Evolutionary conservation across 1,140 invertebrate species (phyloP).

Genomic region (Leucophenga varia): DNA sequence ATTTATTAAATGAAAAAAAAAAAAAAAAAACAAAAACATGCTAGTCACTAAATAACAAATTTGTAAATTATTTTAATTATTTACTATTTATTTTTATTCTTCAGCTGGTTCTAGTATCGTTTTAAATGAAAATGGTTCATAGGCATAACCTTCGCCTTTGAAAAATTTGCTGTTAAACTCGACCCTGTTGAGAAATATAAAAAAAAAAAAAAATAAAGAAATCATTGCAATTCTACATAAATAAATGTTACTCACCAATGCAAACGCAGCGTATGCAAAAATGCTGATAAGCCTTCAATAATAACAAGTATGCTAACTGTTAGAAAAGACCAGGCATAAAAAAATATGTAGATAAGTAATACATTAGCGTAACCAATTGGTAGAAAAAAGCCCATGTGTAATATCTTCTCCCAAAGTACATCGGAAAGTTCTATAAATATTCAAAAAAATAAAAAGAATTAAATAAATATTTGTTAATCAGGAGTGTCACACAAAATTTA

Average conservation of each 20-base stretch:
- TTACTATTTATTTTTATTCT: no score
- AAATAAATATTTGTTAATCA: no score
- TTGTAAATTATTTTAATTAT: no score
- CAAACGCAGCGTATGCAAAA: constrained; percentile 94
- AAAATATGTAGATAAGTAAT: constrained; percentile 71
- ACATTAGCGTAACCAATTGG: constrained; percentile 16
- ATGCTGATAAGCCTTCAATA: constrained; percentile 98
- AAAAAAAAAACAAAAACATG: no score
- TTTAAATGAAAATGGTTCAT: constrained; percentile 93
- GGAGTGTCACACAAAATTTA: no score
- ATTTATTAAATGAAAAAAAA: no score
- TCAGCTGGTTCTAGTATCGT: constrained; percentile 66
- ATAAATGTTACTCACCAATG: no score
- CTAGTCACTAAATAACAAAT: no score
- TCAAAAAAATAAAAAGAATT: no score
- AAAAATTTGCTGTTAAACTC: constrained; percentile 99
- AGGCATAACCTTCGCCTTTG: constrained; percentile 81
- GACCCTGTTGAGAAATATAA: constrained; percentile 71
- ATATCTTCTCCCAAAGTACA: constrained; percentile 86
- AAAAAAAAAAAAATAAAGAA: constrained; percentile 61
- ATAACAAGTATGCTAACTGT: constrained; percentile 93
- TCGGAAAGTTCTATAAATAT: constrained; percentile 77
- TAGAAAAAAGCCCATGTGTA: constrained; percentile 51
- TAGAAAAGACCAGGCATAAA: constrained; percentile 81
- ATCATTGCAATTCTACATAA: no score